A percentile compares a stretch with the other conserved stretches of the same genome.
These are phyloP conservation scores for Corythaeola cristata DNA, from an alignment of 2,113 vertebrate species.

Conservation along the genomic window DNA sequence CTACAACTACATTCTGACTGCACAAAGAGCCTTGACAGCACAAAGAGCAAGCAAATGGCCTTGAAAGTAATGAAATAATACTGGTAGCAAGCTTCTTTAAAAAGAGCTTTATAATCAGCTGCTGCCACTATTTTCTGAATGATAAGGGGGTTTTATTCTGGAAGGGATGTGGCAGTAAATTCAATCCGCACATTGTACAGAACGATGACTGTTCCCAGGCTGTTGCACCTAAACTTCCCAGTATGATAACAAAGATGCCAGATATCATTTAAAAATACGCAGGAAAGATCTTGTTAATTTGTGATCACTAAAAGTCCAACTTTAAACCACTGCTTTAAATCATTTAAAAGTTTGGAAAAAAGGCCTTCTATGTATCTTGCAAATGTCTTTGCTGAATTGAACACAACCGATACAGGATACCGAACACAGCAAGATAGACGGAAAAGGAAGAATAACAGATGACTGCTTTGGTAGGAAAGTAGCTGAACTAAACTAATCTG, in stretches of 20 bases:
- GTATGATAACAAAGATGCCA: not conserved
- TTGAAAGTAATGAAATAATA: not conserved
- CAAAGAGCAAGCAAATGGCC: not conserved
- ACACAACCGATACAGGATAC: not conserved
- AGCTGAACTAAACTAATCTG: not conserved
- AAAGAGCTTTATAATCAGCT: not conserved
- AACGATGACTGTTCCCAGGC: not conserved
- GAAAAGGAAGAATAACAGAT: not conserved
- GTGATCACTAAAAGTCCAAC: not conserved
- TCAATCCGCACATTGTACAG: not conserved
- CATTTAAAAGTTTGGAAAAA: not conserved
- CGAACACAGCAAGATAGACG: not conserved
- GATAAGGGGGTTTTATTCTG: not conserved
- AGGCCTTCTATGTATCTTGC: not conserved
- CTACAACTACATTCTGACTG: not conserved
- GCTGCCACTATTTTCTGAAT: not conserved
- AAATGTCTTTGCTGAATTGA: not conserved
- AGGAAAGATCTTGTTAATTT: not conserved
- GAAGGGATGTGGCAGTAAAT: not conserved
- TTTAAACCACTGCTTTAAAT: not conserved
- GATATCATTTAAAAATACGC: not conserved
- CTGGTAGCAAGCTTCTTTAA: not conserved
- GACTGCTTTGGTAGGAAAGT: not conserved
- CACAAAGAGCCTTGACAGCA: not conserved
- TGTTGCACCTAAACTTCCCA: not conserved